Evolutionary conservation across 2,888 invertebrate genomes (phyloP).

Genomic region (Tribolium freemani): DNA sequence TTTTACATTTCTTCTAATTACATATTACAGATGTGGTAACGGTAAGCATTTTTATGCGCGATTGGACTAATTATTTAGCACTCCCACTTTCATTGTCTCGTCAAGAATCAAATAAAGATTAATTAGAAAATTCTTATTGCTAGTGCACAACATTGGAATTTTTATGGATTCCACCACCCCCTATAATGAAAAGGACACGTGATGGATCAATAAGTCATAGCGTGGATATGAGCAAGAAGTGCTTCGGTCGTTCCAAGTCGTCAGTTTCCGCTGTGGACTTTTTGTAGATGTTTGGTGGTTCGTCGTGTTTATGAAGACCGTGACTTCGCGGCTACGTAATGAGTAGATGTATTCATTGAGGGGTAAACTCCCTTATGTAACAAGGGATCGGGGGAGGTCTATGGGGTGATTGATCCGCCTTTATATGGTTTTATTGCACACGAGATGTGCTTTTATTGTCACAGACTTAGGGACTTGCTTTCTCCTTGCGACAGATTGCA

Average conservation of each 20-base stretch:
- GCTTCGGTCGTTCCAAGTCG: slow-evolving; percentile 28
- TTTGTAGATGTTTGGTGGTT: slow-evolving; percentile 10
- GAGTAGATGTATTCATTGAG: slow-evolving; percentile 66
- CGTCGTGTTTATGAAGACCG: slow-evolving; percentile 43
- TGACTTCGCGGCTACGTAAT: slow-evolving; percentile 65
- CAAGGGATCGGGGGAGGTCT: slow-evolving; percentile 56
- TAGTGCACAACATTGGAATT: slow-evolving; percentile 42
- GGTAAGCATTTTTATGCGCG: neutral
- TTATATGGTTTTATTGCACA: slow-evolving; percentile 66
- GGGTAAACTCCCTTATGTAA: slow-evolving; percentile 63
- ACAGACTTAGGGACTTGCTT: slow-evolving; percentile 29
- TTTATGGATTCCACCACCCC: slow-evolving; percentile 48
- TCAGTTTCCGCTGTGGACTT: slow-evolving; percentile 1
- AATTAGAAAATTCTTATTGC: slow-evolving; percentile 8
- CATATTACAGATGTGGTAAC: neutral
- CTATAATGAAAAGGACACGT: slow-evolving; percentile 46
- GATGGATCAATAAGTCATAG: slow-evolving; percentile 57
- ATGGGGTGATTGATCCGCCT: slow-evolving; percentile 62
- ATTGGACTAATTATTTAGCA: neutral
- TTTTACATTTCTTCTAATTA: neutral
- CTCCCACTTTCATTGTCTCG: neutral
- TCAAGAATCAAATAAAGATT: no score
- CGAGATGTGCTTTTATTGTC: slow-evolving; percentile 66
- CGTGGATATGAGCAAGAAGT: slow-evolving; percentile 17
- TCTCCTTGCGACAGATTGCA: slow-evolving; percentile 60